Conservation (phyloP, 2,888 invertebrate genomes). For the Cremastinae sp. region DNA sequence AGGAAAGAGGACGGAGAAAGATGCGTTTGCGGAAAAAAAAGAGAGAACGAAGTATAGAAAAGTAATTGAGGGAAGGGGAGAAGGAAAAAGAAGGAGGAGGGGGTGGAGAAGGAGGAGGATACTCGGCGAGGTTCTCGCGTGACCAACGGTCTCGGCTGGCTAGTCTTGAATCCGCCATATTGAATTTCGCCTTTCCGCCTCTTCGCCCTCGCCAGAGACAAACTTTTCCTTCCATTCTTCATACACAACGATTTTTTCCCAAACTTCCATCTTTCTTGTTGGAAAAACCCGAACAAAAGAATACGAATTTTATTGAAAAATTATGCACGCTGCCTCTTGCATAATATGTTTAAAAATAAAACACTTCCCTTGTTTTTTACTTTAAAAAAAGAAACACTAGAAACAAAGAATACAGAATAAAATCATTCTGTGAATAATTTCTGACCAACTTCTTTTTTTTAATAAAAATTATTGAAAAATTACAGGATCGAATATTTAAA, state of each 20-base stretch:
- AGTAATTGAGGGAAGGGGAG: conserved; percentile 7
- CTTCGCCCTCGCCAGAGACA: conserved; percentile 37
- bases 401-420: too few species aligned
- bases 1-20: conserved; percentile 14
- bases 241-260: conserved; percentile 11
- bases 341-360: too few species aligned
- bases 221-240: conserved; percentile 25
- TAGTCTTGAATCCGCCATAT: conserved; percentile 67
- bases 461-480: too few species aligned
- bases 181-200: conserved; percentile 53
- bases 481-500: too few species aligned
- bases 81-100: conserved; percentile 25
- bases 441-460: too few species aligned
- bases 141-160: conserved; percentile 75
- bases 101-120: conserved; percentile 41
- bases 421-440: too few species aligned
- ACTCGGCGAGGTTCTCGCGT: conserved; percentile 73
- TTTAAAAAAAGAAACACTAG: too few species aligned
- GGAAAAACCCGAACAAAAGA: too few species aligned
- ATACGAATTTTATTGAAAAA: too few species aligned
- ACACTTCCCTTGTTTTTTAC: too few species aligned
- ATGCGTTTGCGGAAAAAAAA: conserved; percentile 25
- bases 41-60: conserved; percentile 2
- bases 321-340: too few species aligned
- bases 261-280: not conserved